These are phyloP conservation scores for Podarcis lilfordi DNA, from an alignment of 2,797 vertebrate species.

Conservation along the genomic window DNA sequence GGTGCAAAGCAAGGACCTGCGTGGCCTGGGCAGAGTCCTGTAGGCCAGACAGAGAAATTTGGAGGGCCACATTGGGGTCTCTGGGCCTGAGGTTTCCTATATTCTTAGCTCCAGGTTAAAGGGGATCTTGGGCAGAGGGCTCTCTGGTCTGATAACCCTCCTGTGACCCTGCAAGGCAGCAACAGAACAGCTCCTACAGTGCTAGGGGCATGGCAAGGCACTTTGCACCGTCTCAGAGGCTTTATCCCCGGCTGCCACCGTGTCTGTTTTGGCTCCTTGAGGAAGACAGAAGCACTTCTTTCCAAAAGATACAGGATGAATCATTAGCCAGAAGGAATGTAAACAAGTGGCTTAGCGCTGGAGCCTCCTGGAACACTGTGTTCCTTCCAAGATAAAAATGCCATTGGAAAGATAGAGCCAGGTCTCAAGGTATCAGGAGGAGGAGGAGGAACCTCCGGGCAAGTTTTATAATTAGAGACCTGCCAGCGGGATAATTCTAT, in stretches of 20 bases:
- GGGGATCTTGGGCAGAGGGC: background rate
- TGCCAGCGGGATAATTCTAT: background rate
- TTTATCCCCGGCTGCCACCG: background rate
- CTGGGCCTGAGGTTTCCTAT: too few relatives aligned
- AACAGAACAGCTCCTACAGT: background rate
- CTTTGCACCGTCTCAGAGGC: background rate
- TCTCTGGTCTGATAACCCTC: background rate
- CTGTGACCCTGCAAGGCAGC: background rate
- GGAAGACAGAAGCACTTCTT: slow-evolving; percentile 20
- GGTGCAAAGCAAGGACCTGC: too few relatives aligned
- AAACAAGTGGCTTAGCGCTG: slow-evolving; percentile 12
- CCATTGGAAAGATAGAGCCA: slow-evolving; percentile 30
- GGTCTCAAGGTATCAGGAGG: slow-evolving; percentile 18
- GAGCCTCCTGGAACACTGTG: slow-evolving; percentile 35
- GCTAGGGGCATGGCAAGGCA: background rate
- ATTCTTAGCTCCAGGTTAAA: background rate
- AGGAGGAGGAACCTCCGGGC: background rate
- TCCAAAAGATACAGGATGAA: slow-evolving; percentile 40
- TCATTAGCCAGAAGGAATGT: slow-evolving; percentile 63
- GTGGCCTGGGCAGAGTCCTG: too few relatives aligned
- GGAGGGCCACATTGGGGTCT: too few relatives aligned
- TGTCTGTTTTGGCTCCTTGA: slow-evolving; percentile 31
- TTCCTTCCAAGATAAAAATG: slow-evolving; percentile 52
- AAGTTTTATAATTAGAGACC: accelerated
- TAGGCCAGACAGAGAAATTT: too few relatives aligned